phyloP scores from a whole-genome alignment of 2,113 vertebrate genomes.

The Engraulis encrasicolus region DNA sequence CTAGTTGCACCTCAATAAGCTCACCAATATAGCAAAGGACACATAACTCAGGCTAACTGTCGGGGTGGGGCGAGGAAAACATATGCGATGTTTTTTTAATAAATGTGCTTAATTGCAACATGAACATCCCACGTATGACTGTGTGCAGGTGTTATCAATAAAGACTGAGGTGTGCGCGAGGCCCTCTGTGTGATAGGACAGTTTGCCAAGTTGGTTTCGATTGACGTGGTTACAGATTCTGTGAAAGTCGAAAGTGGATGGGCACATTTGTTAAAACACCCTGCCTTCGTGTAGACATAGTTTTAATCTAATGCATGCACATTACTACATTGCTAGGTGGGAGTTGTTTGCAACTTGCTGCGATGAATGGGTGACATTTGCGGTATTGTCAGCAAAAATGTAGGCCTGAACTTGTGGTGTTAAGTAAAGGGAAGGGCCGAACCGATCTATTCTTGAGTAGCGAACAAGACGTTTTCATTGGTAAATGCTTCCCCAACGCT shows the following conservation, averaged over 20 bases:
- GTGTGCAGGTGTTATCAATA: not conserved
- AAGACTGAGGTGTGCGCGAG: not conserved
- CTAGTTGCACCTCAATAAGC: not conserved
- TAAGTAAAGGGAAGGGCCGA: not conserved
- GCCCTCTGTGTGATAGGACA: not conserved
- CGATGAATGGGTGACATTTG: not conserved
- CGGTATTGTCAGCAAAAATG: not conserved
- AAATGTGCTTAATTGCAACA: not conserved
- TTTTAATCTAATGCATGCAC: no score
- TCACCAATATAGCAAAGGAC: not conserved
- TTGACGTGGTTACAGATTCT: no score
- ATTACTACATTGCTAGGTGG: not conserved
- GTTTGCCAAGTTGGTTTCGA: no score
- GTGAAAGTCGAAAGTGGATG: no score
- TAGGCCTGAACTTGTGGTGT: no score
- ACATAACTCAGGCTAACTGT: not conserved
- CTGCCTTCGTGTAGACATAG: no score
- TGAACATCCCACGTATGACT: not conserved
- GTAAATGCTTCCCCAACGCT: no score
- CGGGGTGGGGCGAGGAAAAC: not conserved
- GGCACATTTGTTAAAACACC: no score
- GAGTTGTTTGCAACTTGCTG: not conserved
- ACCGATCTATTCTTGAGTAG: not conserved
- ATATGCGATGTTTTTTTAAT: not conserved
- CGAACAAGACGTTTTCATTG: no score